A percentile compares a stretch with the other conserved stretches of the same genome.
phyloP scores from a whole-genome alignment of 2,113 vertebrate genomes.

The Forbesichthys agassizii region DNA sequence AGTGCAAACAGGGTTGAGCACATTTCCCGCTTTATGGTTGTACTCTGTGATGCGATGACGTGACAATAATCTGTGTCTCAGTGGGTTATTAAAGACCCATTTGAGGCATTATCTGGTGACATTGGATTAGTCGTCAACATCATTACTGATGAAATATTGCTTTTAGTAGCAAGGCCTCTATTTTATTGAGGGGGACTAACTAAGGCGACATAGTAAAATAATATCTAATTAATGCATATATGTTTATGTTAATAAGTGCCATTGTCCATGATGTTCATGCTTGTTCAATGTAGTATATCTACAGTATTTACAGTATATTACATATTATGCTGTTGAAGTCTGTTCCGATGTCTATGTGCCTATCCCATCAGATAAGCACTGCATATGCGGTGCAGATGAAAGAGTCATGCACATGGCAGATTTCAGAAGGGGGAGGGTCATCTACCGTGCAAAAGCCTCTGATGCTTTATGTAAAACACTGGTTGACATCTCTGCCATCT shows the following conservation, averaged over 20 bases:
- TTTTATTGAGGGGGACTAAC: constrained; percentile 7
- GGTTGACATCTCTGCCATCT: constrained; percentile 57
- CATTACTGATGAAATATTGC: constrained; percentile 43
- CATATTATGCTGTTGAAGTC: no score
- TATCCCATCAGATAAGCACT: constrained; percentile 34
- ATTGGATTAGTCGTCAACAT: constrained; percentile 48
- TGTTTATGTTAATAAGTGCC: no score
- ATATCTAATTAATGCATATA: no score
- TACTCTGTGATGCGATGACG: constrained; percentile 41
- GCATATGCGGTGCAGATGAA: constrained; percentile 49
- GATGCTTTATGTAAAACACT: constrained; percentile 50
- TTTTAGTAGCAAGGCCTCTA: constrained; percentile 1
- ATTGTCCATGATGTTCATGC: no score
- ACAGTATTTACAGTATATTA: no score
- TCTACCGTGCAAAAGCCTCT: constrained; percentile 21
- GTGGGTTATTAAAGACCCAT: constrained; percentile 41
- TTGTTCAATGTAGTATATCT: no score
- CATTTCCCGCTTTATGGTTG: constrained; percentile 60
- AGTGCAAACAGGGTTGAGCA: constrained; percentile 5
- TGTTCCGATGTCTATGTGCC: not conserved
- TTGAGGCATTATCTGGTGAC: constrained; percentile 43
- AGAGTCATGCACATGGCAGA: constrained; percentile 14
- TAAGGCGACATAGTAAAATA: constrained; percentile 3
- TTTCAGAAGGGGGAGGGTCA: constrained; percentile 22
- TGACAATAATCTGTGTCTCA: constrained; percentile 55